Conservation (phyloP, 2,888 invertebrate species). For the Yponomeuta cagnagella region DNA sequence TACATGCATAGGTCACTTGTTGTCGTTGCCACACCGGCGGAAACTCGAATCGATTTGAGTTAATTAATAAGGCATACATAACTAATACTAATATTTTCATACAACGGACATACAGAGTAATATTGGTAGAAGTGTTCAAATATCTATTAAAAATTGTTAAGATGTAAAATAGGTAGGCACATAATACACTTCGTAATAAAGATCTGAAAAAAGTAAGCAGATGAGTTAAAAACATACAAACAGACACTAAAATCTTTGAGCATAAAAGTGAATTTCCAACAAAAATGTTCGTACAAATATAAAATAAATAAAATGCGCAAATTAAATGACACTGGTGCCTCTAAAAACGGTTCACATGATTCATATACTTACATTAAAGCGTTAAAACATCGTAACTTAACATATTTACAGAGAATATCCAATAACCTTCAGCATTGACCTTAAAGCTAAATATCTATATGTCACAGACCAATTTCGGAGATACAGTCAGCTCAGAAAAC, state of each 20-base stretch:
- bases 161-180: conserved; percentile 1
- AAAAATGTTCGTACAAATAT: too few species aligned
- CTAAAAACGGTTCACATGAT: background rate
- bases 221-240: background rate
- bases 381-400: conserved; percentile 34
- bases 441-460: background rate
- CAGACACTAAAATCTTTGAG: conserved; percentile 5
- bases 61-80: background rate
- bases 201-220: background rate
- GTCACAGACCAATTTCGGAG: background rate
- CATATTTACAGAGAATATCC: conserved; percentile 63
- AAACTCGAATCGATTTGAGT: background rate
- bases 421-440: conserved; percentile 38
- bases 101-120: background rate
- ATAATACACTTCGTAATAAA: background rate
- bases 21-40: conserved; percentile 4
- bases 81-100: too few species aligned
- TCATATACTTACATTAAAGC: conserved; percentile 4
- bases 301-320: background rate
- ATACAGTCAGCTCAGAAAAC: background rate
- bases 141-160: background rate
- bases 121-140: background rate
- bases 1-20: conserved; percentile 18
- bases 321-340: conserved; percentile 9
- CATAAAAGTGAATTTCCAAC: background rate